Evolutionary conservation across 2,113 vertebrate species (phyloP).

Genomic region (Alosa alosa): DNA sequence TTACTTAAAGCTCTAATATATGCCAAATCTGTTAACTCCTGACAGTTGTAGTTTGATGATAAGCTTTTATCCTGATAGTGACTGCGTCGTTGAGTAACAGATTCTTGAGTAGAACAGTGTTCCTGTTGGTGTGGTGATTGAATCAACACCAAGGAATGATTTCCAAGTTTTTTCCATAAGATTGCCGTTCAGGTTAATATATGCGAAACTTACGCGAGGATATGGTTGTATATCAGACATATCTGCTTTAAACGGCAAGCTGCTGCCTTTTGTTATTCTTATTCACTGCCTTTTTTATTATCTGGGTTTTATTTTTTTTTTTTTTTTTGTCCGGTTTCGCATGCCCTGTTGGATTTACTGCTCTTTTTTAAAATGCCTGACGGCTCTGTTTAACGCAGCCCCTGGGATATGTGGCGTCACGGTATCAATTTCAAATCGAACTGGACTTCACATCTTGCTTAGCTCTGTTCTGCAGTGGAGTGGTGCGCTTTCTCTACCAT

Average conservation of each 20-base stretch:
- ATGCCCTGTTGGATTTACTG: not conserved
- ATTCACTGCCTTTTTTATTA: not conserved
- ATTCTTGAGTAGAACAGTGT: not conserved
- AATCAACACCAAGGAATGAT: not conserved
- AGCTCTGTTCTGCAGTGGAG: conserved; percentile 10
- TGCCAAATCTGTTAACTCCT: not conserved
- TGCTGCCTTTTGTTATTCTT: not conserved
- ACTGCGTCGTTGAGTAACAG: not conserved
- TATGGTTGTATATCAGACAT: not conserved
- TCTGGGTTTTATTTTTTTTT: not conserved
- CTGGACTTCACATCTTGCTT: conserved; percentile 5
- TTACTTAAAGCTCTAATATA: not conserved
- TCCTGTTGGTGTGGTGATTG: not conserved
- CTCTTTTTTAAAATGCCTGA: not conserved
- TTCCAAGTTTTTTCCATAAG: not conserved
- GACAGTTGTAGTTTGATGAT: not conserved
- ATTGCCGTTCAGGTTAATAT: not conserved
- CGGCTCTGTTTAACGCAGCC: not conserved
- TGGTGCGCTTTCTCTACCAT: not conserved
- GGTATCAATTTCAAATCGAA: not conserved
- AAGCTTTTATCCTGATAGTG: not conserved
- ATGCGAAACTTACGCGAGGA: not conserved
- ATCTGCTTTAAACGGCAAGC: not conserved
- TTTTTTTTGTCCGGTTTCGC: not conserved
- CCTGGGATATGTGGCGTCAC: conserved; percentile 5